Conservation (phyloP, 2,113 vertebrate genomes). For the Rafetus swinhoei region DNA sequence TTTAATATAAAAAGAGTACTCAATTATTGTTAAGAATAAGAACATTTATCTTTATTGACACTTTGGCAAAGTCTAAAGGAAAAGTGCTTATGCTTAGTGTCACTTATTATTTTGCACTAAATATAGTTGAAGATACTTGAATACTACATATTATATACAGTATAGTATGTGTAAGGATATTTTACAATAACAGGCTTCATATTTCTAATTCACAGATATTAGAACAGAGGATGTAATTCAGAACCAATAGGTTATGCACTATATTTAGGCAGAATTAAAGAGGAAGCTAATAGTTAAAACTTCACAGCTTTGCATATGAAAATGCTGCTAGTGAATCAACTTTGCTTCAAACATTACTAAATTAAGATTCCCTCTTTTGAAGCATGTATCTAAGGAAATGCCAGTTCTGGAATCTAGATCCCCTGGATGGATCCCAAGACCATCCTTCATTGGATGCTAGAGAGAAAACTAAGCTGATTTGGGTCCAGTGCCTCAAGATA, state of each 20-base stretch:
- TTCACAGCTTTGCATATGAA: not conserved
- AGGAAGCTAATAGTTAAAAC: not conserved
- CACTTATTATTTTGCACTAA: not conserved
- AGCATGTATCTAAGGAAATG: accelerated
- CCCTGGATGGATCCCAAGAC: not conserved
- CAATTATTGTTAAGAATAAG: not conserved
- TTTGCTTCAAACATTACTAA: not conserved
- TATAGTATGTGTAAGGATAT: not conserved
- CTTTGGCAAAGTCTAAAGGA: not conserved
- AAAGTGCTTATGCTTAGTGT: not conserved
- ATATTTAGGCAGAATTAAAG: not conserved
- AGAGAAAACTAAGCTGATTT: not conserved
- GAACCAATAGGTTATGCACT: not conserved
- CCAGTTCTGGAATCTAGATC: accelerated
- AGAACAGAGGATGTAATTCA: not conserved
- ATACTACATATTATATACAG: not conserved
- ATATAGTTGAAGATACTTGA: not conserved
- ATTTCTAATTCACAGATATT: not conserved
- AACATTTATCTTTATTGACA: not conserved
- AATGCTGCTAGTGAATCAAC: not conserved
- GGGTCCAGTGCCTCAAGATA: not conserved
- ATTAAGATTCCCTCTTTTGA: not conserved
- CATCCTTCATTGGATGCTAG: not conserved
- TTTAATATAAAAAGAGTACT: not conserved
- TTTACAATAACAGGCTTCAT: not conserved